Conservation (phyloP, 2,888 invertebrate species). For the Liodrosophila aerea region DNA sequence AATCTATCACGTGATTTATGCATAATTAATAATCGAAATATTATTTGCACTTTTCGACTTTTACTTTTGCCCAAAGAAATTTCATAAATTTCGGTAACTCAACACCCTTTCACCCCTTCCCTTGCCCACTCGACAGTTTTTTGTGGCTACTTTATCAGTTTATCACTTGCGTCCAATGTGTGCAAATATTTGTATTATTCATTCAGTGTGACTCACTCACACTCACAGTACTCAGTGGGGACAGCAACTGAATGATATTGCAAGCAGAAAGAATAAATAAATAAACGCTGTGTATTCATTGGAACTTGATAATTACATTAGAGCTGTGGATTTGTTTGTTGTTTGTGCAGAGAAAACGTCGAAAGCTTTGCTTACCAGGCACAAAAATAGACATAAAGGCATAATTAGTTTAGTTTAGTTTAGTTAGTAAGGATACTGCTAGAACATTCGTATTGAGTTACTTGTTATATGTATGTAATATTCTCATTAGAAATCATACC, state of each 20-base stretch:
- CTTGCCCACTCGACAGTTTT: slow-evolving; percentile 7
- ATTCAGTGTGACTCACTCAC: slow-evolving; percentile 36
- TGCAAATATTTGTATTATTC: slow-evolving; percentile 47
- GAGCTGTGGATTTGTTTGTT: slow-evolving; percentile 6
- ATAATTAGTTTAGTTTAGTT: no score
- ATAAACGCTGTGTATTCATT: slow-evolving; percentile 13
- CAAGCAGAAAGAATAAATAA: slow-evolving; percentile 1
- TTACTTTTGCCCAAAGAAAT: slow-evolving; percentile 12
- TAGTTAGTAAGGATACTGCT: no score
- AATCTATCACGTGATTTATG: slow-evolving; percentile 7
- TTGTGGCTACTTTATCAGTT: slow-evolving; percentile 40
- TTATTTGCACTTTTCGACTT: slow-evolving; percentile 4
- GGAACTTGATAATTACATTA: slow-evolving; percentile 36
- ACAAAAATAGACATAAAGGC: no score
- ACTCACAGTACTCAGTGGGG: not conserved
- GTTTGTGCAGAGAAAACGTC: slow-evolving; percentile 16
- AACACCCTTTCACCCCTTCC: not conserved
- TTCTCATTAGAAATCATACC: no score
- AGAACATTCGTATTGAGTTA: no score
- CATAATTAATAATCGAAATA: not conserved
- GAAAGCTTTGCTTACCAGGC: slow-evolving; percentile 4
- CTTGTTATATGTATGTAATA: no score
- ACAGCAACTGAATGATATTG: not conserved
- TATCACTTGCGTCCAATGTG: slow-evolving; percentile 8
- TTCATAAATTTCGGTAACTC: slow-evolving; percentile 1